These are phyloP conservation scores for Habropoda laboriosa DNA, from an alignment of 1,140 invertebrate genomes.

Conservation along the genomic window DNA sequence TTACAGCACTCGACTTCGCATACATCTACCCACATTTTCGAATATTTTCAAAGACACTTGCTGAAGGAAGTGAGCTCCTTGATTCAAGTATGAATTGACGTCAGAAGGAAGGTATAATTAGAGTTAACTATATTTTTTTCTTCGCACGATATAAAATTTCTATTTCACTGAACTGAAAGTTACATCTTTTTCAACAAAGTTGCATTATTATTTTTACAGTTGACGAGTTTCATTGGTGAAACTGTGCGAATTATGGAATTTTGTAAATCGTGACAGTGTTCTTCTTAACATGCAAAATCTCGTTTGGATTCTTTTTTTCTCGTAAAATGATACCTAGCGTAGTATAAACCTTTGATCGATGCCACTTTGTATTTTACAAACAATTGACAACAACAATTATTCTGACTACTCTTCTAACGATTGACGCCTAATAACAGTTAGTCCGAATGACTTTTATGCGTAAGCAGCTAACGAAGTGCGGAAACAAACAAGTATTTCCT, in stretches of 20 bases:
- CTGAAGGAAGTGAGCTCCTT: too few relatives aligned
- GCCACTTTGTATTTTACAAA: constrained; percentile 54
- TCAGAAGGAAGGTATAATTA: too few relatives aligned
- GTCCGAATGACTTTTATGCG: constrained; percentile 29
- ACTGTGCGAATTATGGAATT: not conserved
- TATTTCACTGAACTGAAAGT: too few relatives aligned
- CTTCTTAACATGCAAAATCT: not conserved
- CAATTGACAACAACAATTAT: constrained; percentile 66
- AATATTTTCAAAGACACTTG: not conserved
- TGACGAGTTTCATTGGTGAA: not conserved
- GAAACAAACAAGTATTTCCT: not conserved
- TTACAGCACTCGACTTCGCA: not conserved
- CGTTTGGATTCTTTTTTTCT: too few relatives aligned
- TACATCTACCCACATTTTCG: not conserved
- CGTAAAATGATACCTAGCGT: too few relatives aligned
- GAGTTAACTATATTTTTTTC: too few relatives aligned
- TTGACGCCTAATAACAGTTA: constrained; percentile 42
- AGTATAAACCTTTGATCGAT: too few relatives aligned
- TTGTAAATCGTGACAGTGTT: not conserved
- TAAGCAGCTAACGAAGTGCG: too few relatives aligned
- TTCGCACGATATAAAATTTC: too few relatives aligned
- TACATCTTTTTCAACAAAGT: too few relatives aligned
- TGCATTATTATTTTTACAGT: not conserved
- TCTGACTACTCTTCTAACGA: constrained; percentile 35
- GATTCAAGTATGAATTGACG: too few relatives aligned